phyloP scores from a whole-genome alignment of 30 jellyfish, hydroid and myxozoan species.

The Catostylus mosaicus region DNA sequence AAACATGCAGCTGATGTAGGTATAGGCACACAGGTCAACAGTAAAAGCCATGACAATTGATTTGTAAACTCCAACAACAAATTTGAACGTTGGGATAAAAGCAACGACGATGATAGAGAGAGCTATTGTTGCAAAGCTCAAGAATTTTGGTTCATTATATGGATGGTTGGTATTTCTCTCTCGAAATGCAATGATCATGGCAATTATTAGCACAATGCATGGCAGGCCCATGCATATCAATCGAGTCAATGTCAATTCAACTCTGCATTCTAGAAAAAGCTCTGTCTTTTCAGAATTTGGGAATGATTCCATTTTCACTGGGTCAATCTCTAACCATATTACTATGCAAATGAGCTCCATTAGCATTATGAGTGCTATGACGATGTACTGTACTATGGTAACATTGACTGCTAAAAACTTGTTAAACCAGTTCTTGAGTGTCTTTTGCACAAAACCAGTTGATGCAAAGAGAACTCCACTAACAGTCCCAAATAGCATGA shows the following conservation, averaged over 20 bases:
- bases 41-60: slow-evolving; percentile 84
- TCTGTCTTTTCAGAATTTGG: slow-evolving; percentile 31
- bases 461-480: slow-evolving; percentile 55
- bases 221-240: slow-evolving; percentile 70
- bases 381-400: slow-evolving; percentile 13
- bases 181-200: slow-evolving; percentile 67
- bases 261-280: slow-evolving; percentile 56
- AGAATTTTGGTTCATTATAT: slow-evolving; percentile 56
- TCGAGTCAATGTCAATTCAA: slow-evolving; percentile 51
- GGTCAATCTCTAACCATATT: slow-evolving; percentile 64
- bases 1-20: slow-evolving; percentile 73
- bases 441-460: slow-evolving; percentile 41
- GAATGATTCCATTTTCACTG: slow-evolving; percentile 27
- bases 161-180: slow-evolving; percentile 73
- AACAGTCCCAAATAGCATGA: slow-evolving; percentile 46
- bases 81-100: slow-evolving; percentile 66
- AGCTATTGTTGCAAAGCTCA: slow-evolving; percentile 73
- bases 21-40: slow-evolving; percentile 76
- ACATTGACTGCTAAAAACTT: slow-evolving; percentile 10
- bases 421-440: slow-evolving; percentile 31
- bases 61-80: slow-evolving; percentile 72
- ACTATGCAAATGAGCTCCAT: slow-evolving; percentile 33
- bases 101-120: slow-evolving; percentile 77
- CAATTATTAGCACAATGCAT: slow-evolving; percentile 35
- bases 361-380: slow-evolving; percentile 30